Percentiles rank a stretch among this genome's conserved stretches.
These are phyloP conservation scores for Lutraria lutraria DNA, from an alignment of 2,888 invertebrate genomes.

Conservation along the genomic window DNA sequence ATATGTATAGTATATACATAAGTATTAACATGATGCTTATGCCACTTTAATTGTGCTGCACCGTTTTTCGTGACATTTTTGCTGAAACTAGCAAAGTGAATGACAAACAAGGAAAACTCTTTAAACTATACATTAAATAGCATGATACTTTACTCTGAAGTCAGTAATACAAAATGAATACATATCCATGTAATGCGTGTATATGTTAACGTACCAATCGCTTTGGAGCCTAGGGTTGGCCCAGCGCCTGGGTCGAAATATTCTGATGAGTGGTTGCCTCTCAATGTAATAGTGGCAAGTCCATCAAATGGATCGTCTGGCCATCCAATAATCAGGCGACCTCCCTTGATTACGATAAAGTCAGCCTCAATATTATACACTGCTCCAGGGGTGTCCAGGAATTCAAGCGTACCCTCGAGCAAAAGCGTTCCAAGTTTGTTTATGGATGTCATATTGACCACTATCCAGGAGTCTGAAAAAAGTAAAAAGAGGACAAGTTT, in stretches of 20 bases:
- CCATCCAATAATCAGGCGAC: conserved; percentile 75
- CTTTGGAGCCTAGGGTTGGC: conserved; percentile 73
- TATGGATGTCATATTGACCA: conserved; percentile 70
- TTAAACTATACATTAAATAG: no score
- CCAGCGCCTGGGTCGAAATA: conserved; percentile 62
- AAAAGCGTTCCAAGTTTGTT: conserved; percentile 66
- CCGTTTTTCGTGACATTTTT: no score
- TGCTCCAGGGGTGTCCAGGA: conserved; percentile 63
- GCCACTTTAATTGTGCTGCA: no score
- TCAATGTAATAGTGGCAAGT: conserved; percentile 66
- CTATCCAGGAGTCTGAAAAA: conserved; percentile 72
- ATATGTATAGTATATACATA: no score
- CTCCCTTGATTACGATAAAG: conserved; percentile 75
- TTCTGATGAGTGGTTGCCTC: conserved; percentile 67
- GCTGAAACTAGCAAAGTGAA: no score
- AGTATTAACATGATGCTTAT: no score
- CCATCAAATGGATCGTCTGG: conserved; percentile 70
- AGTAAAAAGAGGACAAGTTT: neutral
- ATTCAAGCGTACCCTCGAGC: conserved; percentile 73
- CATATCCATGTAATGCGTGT: no score
- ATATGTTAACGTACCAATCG: conserved; percentile 71
- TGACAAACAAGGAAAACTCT: no score
- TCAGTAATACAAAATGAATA: no score
- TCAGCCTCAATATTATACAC: conserved; percentile 70
- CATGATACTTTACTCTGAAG: no score